A percentile compares a stretch with the other conserved stretches of the same genome.
Conservation (phyloP, 2,113 vertebrate species). For the Erpornis zantholeuca region DNA sequence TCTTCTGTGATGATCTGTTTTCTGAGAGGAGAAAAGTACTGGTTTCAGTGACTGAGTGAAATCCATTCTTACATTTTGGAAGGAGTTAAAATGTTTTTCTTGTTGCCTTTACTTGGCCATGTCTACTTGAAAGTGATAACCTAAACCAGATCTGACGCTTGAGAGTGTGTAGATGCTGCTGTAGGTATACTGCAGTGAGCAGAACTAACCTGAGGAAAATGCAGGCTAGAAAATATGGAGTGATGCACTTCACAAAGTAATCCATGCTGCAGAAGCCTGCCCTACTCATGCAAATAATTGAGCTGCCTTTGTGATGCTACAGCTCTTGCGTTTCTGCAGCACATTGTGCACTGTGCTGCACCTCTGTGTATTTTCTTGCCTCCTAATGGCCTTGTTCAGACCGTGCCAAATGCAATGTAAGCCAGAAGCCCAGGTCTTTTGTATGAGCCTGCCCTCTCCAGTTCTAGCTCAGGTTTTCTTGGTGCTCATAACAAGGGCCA, state of each 20-base stretch:
- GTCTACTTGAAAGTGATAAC: not conserved
- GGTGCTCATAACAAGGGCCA: not conserved
- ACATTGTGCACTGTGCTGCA: not conserved
- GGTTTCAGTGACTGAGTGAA: not conserved
- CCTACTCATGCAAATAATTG: not conserved
- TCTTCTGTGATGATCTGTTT: not conserved
- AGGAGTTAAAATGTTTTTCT: conserved; percentile 1
- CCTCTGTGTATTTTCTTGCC: rapidly evolving
- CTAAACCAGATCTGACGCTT: not conserved
- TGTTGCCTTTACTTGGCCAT: not conserved
- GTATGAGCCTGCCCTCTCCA: not conserved
- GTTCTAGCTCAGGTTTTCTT: not conserved
- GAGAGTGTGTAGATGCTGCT: not conserved
- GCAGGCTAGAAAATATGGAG: not conserved
- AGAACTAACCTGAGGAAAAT: not conserved
- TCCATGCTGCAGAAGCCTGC: not conserved
- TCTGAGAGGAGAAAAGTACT: not conserved
- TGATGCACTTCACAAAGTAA: not conserved
- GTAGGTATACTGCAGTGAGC: not conserved
- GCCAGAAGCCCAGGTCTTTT: not conserved
- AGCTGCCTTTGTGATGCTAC: not conserved
- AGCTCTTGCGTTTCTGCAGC: not conserved
- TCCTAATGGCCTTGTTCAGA: not conserved
- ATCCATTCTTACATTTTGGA: not conserved
- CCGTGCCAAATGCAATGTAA: not conserved